A percentile compares a stretch with the other conserved stretches of the same genome.
phyloP scores from a whole-genome alignment of 2,888 invertebrate species.

The Cyclophora punctaria region DNA sequence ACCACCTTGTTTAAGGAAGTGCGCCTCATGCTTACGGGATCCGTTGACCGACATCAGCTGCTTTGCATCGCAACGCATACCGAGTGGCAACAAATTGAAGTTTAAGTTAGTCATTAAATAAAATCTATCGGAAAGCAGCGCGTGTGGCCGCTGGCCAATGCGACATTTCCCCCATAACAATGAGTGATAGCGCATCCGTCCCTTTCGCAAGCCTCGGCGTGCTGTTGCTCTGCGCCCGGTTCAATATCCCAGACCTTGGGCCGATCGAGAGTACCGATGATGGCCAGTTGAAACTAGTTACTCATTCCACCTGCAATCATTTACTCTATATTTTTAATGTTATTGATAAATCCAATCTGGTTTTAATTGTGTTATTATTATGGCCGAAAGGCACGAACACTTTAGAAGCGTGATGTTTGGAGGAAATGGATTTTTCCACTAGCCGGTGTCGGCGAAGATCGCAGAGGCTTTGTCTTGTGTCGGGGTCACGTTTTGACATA shows the following conservation, averaged over 20 bases:
- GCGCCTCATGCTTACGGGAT: conserved; percentile 50
- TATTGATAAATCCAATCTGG: conserved; percentile 34
- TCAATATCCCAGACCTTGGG: conserved; percentile 74
- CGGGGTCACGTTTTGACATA: conserved; percentile 58
- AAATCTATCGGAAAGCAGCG: conserved; percentile 41
- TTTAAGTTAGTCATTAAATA: conserved; percentile 40
- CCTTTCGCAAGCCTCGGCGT: conserved; percentile 62
- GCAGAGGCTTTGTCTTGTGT: conserved; percentile 7
- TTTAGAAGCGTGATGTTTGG: conserved; percentile 20
- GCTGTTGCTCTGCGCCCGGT: conserved; percentile 65
- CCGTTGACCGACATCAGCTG: conserved; percentile 35
- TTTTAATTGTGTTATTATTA: conserved; percentile 14
- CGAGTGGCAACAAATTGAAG: conserved; percentile 47
- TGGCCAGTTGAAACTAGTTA: conserved; percentile 62
- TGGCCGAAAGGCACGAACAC: conserved; percentile 17
- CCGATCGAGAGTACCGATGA: conserved; percentile 57
- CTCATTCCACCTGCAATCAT: conserved; percentile 55
- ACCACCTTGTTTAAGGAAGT: conserved; percentile 58
- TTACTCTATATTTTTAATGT: conserved; percentile 54
- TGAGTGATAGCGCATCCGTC: conserved; percentile 69
- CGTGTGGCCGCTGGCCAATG: conserved; percentile 45
- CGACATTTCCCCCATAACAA: conserved; percentile 69
- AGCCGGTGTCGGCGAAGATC: conserved; percentile 41
- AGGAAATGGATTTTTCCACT: conserved; percentile 47
- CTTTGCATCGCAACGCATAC: conserved; percentile 59